A percentile compares a stretch with the other conserved stretches of the same genome.
These are phyloP conservation scores for Alosa sapidissima DNA, from an alignment of 2,797 vertebrate genomes.

Conservation along the genomic window DNA sequence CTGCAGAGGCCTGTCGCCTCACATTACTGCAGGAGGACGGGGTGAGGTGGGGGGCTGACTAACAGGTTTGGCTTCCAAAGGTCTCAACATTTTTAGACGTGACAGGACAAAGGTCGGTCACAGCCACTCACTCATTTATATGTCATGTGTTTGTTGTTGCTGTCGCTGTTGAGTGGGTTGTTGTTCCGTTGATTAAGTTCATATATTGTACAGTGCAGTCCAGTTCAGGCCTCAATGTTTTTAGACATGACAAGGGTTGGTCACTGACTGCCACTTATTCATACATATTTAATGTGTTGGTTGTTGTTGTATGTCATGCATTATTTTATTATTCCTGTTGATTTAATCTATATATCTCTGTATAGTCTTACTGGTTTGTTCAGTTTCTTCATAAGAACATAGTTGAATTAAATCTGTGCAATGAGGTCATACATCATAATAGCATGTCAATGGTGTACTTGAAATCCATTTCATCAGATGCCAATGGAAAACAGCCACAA, in stretches of 20 bases:
- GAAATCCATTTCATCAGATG: background rate
- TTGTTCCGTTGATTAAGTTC: background rate
- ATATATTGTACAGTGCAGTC: too few species aligned
- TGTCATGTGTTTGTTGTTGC: background rate
- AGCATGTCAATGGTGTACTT: background rate
- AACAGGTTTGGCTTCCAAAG: background rate
- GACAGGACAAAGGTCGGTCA: background rate
- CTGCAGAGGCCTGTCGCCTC: background rate
- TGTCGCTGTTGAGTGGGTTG: background rate
- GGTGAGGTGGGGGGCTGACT: background rate
- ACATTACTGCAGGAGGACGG: background rate
- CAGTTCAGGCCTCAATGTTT: too few species aligned
- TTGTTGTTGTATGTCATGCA: background rate
- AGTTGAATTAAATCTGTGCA: background rate
- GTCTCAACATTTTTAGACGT: background rate
- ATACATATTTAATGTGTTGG: background rate
- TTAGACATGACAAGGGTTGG: too few species aligned
- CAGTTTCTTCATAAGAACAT: background rate
- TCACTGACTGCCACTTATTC: too few species aligned
- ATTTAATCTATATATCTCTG: too few species aligned
- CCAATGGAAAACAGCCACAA: background rate
- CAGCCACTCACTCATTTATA: background rate
- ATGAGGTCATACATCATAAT: background rate
- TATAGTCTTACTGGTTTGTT: background rate
- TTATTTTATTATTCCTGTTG: background rate